These are phyloP conservation scores for Bhutanitis thaidina DNA, from an alignment of 2,888 invertebrate genomes.

Conservation along the genomic window DNA sequence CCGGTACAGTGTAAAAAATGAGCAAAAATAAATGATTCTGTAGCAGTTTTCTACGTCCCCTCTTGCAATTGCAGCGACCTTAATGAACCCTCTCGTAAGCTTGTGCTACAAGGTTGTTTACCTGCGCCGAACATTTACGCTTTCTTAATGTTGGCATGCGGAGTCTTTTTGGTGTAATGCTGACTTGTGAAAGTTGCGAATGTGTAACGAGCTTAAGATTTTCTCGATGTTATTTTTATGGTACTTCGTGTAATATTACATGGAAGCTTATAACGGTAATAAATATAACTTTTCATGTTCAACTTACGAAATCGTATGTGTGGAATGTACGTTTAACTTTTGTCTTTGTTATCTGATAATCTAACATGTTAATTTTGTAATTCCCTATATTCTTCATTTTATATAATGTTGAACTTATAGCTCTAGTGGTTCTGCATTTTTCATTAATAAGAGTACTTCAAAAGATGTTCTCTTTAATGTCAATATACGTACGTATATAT, in stretches of 20 bases:
- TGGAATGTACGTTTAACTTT: too few species aligned
- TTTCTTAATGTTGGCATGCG: not conserved
- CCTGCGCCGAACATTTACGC: slow-evolving; percentile 42
- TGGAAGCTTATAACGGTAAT: not conserved
- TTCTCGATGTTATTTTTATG: not conserved
- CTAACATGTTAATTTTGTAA: too few species aligned
- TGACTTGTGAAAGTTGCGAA: slow-evolving; percentile 2
- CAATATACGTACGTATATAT: too few species aligned
- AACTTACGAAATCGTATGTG: not conserved
- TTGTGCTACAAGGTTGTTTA: slow-evolving; percentile 23
- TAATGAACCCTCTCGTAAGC: slow-evolving; percentile 57
- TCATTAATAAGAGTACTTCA: too few species aligned
- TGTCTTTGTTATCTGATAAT: too few species aligned
- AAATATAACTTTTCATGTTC: not conserved
- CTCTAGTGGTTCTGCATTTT: too few species aligned
- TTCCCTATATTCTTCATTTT: too few species aligned
- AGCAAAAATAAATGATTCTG: slow-evolving; percentile 43
- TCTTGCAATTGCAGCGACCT: slow-evolving; percentile 41
- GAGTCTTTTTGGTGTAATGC: not conserved
- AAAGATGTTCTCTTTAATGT: too few species aligned
- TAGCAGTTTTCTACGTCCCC: slow-evolving; percentile 36
- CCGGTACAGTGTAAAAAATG: slow-evolving; percentile 24
- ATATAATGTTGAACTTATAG: too few species aligned
- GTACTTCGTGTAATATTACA: not conserved
- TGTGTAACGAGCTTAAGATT: not conserved